phyloP scores from a whole-genome alignment of 2,888 invertebrate species.

The Carabus problematicus region DNA sequence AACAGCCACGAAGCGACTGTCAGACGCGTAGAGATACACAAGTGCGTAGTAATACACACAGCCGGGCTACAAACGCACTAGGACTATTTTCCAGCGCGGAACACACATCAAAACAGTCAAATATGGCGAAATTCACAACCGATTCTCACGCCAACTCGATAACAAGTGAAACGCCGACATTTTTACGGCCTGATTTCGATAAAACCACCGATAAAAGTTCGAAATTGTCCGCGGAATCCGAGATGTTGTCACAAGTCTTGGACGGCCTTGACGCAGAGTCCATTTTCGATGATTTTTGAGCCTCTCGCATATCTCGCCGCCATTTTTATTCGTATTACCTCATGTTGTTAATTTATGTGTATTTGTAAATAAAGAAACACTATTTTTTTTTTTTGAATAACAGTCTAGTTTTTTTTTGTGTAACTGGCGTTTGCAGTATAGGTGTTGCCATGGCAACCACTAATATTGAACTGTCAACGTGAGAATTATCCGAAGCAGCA shows the following conservation, averaged over 20 bases:
- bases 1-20: no score
- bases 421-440: background rate
- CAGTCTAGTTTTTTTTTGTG: no score
- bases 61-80: background rate
- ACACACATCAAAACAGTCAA: background rate
- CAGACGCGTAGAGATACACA: conserved; percentile 1
- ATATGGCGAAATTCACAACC: background rate
- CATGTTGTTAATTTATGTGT: no score
- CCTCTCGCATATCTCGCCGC: background rate
- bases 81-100: no score
- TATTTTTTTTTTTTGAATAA: background rate
- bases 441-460: background rate
- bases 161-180: background rate
- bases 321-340: background rate
- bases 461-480: background rate
- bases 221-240: conserved; percentile 45
- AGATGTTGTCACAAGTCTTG: conserved; percentile 49
- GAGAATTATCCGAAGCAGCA: background rate
- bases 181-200: conserved; percentile 12
- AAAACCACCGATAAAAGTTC: conserved; percentile 12
- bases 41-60: conserved; percentile 8
- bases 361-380: background rate
- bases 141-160: background rate
- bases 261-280: conserved; percentile 50
- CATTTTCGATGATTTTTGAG: conserved; percentile 52